Percentiles rank a stretch among this genome's conserved stretches.
phyloP scores from a whole-genome alignment of 2,113 vertebrate species.

The Sander vitreus region DNA sequence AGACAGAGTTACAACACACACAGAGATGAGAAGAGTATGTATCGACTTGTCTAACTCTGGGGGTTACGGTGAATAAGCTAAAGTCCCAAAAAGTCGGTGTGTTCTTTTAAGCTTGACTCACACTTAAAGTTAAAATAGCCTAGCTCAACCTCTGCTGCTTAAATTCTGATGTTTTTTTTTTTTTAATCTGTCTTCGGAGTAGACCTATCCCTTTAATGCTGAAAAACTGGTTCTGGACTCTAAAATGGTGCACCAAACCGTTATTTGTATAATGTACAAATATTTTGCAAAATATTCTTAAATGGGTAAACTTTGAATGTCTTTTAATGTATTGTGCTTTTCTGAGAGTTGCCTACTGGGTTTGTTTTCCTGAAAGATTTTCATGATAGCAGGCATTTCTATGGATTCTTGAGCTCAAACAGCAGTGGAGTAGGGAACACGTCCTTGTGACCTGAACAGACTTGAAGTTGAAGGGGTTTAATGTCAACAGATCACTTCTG shows the following conservation, averaged over 20 bases:
- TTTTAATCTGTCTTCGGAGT: not conserved
- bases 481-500: too few species aligned
- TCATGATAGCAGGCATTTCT: not conserved
- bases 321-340: not conserved
- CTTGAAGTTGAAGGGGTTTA: not conserved
- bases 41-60: too few species aligned
- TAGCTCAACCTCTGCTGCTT: too few species aligned
- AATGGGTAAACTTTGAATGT: not conserved
- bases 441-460: not conserved
- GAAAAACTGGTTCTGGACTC: not conserved
- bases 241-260: not conserved
- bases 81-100: too few species aligned
- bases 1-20: too few species aligned
- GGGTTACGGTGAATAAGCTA: too few species aligned
- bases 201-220: not conserved
- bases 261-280: not conserved
- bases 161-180: too few species aligned
- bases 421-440: not conserved
- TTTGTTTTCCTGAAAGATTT: not conserved
- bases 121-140: too few species aligned
- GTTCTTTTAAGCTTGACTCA: not conserved
- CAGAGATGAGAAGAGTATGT: too few species aligned
- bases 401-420: not conserved
- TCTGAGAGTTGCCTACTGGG: not conserved
- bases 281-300: not conserved